Conservation (phyloP, 2,888 invertebrate genomes). For the Drosophila pullipes region DNA sequence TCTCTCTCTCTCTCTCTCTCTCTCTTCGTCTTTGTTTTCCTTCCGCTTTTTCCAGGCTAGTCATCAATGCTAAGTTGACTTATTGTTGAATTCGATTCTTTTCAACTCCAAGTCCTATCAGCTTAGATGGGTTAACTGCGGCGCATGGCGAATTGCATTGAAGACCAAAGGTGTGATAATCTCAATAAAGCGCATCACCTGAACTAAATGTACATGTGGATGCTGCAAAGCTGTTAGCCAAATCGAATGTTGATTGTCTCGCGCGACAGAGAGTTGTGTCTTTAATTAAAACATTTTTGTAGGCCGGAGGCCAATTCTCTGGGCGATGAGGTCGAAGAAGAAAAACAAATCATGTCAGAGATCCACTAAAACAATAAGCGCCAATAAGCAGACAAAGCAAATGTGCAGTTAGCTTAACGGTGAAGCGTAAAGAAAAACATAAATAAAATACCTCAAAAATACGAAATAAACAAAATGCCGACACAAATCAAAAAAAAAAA, state of each 20-base stretch:
- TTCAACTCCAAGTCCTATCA: not conserved
- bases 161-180: slow-evolving; percentile 23
- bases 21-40: not conserved
- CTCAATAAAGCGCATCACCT: slow-evolving; percentile 18
- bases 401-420: slow-evolving; percentile 82
- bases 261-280: slow-evolving; percentile 1
- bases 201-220: slow-evolving; percentile 4
- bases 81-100: slow-evolving; percentile 10
- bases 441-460: slow-evolving; percentile 61
- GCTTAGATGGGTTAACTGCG: not conserved
- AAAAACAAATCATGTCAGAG: slow-evolving; percentile 72
- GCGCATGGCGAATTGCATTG: not conserved
- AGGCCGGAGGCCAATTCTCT: not conserved
- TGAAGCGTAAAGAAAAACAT: slow-evolving; percentile 74
- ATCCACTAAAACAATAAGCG: slow-evolving; percentile 76
- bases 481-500: slow-evolving; percentile 41
- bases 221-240: slow-evolving; percentile 34
- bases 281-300: slow-evolving; percentile 62
- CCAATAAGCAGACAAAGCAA: slow-evolving; percentile 76
- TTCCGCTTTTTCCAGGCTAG: not conserved
- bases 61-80: not conserved
- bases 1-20: not conserved
- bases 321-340: slow-evolving; percentile 19
- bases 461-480: slow-evolving; percentile 25
- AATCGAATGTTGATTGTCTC: slow-evolving; percentile 24